These are phyloP conservation scores for Hydrolagus affinis DNA, from an alignment of 2,113 vertebrate species.

Conservation along the genomic window DNA sequence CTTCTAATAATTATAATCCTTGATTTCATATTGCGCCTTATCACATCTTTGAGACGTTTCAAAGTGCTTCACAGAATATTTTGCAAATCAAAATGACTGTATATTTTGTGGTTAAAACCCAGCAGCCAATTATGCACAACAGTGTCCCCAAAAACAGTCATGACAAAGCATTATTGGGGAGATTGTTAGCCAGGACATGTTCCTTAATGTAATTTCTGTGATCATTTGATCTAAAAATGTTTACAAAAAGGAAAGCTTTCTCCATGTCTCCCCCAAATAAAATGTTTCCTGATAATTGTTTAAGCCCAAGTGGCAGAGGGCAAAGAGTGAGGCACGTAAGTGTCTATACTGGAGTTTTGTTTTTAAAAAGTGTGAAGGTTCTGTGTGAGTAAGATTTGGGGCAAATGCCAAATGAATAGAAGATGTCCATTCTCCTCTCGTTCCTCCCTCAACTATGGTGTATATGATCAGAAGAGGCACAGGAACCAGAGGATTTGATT, in stretches of 20 bases:
- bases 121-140: too few species aligned
- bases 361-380: slow-evolving; percentile 70
- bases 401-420: slow-evolving; percentile 86
- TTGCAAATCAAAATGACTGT: too few species aligned
- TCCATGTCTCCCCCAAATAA: slow-evolving; percentile 4
- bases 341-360: slow-evolving; percentile 68
- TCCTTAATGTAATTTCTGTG: background rate
- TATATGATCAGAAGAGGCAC: slow-evolving; percentile 83
- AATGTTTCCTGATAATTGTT: background rate
- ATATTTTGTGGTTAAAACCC: too few species aligned
- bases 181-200: too few species aligned
- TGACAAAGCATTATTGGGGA: too few species aligned
- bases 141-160: too few species aligned
- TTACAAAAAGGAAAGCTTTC: slow-evolving; percentile 34
- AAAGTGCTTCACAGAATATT: too few species aligned
- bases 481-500: slow-evolving; percentile 84
- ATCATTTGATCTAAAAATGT: background rate
- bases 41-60: too few species aligned
- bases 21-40: too few species aligned
- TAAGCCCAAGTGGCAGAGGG: slow-evolving; percentile 54
- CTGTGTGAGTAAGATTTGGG: slow-evolving; percentile 94
- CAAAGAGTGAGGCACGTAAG: slow-evolving; percentile 65
- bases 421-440: slow-evolving; percentile 71
- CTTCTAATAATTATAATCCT: too few species aligned
- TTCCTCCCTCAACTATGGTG: slow-evolving; percentile 70